Evolutionary conservation across 2,797 vertebrate species (phyloP), one percentile per base, ranked within the genome.

Genomic region (Dallia pectoralis): DNA sequence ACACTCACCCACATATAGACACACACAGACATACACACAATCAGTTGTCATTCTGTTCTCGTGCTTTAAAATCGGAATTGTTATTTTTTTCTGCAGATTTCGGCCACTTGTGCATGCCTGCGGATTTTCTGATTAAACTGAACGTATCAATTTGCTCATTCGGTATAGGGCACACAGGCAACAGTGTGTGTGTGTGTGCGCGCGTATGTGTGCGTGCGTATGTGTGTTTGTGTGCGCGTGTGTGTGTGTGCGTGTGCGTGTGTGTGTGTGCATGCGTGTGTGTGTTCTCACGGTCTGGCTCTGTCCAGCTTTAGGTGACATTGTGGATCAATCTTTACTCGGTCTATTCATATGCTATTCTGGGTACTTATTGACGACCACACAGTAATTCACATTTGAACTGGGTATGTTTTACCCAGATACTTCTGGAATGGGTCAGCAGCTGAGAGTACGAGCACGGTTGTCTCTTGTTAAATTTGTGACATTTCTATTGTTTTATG

Each of bases 71-170:
- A 78, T 65, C 70, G 67, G 77, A 51, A 75, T 74, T 77, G 83
- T 80, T 80, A 82, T 85, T 67, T 80, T 83, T 85, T 67, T 29
- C 66, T 47, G 40, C 88, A 81, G 85, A 82, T 84, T 49, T 74
- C 62, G 67, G 51, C 83, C 81, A 80, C 82, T 87, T 69, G 67
- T 25, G 9, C 7, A 56, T 56, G 53, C 67, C 85, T 76, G 92
- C 91, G 83, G 90, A 89, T 92, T 86, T 84, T 85, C 90, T 69
- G 86, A 87, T 89, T 89, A 85, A 89, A 80, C 81, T 79, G 89
- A 89, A 89, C 88, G 87, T 87, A 90, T 92, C 89, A 91, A 86
- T 90, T 89, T 88, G 88, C 82, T 88, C 81, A 84, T 89, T 89
- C 87, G 86, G 62, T 69, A 53, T 15, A 32, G n/a, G 56, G 67